Evolutionary conservation across 1,140 invertebrate genomes (phyloP), one percentile per base, ranked within the genome.

Genomic region (Papilio glaucus): DNA sequence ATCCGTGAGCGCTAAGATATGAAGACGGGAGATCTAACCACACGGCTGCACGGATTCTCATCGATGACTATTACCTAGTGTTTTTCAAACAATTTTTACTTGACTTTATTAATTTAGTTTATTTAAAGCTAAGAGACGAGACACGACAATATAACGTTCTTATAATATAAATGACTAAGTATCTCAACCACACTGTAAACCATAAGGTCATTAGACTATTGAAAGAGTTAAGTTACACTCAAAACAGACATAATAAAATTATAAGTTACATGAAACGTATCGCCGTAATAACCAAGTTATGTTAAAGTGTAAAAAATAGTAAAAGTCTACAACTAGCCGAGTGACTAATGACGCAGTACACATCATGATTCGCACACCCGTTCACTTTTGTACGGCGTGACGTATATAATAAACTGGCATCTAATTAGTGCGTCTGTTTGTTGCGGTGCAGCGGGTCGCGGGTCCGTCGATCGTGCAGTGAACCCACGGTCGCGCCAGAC

Each of bases 391-490:
- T 69, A 33, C 18, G 29, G n/a, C 41, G 37, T 65, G 62, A 65
- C n/a, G 65, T 49, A 69, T 49, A 69, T 49, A 69, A 53, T 72
- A 72, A 78, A 61, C 24, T 39, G 26, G 69, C 49, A 73, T 75
- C 72, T 77, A 77, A 77, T 77, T 77, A 77, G 63, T 71, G 45
- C 26, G 26, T 65, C 37, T 68, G 62, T 65, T 65, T 65, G 61
- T 68, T 63, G 26, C 41, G 45, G 60, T 26, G 33, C 63, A 68
- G 71, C 38, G 65, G 61, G 65, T 41, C 62, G 49, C 68, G 42
- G 73, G 38, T 61, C 68, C 72, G 62, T 70, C 26, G 73, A 39
- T 45, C 42, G 78, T 77, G 74, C 78, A 80, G 57, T 80, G 78
- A 80, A 80, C 78, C 60, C 76, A 42, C 45, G 62, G 33, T 42